These are phyloP conservation scores for Hydra vulgaris DNA, from an alignment of 30 jellyfish, hydroid and myxozoan species.

Conservation along the genomic window DNA sequence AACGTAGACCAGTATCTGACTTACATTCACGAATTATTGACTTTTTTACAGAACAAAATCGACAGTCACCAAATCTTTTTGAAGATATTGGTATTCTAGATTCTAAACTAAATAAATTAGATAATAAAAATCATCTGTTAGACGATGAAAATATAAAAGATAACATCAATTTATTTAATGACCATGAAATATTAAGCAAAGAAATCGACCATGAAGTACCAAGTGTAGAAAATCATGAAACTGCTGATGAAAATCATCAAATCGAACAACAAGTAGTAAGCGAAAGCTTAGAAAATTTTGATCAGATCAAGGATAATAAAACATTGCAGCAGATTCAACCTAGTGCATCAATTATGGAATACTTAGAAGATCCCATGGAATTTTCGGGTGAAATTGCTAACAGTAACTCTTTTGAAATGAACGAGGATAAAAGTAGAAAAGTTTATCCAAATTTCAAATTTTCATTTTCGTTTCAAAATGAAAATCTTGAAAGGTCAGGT, in stretches of 20 bases:
- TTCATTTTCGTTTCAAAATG: not conserved
- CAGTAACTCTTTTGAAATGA: not conserved
- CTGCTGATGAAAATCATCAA: not conserved
- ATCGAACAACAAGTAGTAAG: not conserved
- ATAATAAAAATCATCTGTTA: no score
- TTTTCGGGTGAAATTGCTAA: not conserved
- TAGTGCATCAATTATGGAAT: not conserved
- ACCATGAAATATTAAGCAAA: not conserved
- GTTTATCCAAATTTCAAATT: no score
- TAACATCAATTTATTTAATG: not conserved
- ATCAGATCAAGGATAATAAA: not conserved
- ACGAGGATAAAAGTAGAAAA: not conserved
- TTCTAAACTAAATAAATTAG: not conserved
- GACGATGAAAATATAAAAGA: not conserved
- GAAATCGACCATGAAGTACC: not conserved
- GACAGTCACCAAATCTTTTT: not conserved
- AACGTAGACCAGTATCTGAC: not conserved
- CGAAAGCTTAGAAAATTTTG: not conserved
- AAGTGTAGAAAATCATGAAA: not conserved
- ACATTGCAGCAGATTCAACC: not conserved
- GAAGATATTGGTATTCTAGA: not conserved
- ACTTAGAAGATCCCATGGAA: not conserved
- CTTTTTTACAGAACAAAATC: not conserved
- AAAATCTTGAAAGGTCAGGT: not conserved
- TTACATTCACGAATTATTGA: not conserved